Evolutionary conservation across 2,888 invertebrate genomes (phyloP), one percentile per base, ranked within the genome.

Genomic region (Torymus auratus): DNA sequence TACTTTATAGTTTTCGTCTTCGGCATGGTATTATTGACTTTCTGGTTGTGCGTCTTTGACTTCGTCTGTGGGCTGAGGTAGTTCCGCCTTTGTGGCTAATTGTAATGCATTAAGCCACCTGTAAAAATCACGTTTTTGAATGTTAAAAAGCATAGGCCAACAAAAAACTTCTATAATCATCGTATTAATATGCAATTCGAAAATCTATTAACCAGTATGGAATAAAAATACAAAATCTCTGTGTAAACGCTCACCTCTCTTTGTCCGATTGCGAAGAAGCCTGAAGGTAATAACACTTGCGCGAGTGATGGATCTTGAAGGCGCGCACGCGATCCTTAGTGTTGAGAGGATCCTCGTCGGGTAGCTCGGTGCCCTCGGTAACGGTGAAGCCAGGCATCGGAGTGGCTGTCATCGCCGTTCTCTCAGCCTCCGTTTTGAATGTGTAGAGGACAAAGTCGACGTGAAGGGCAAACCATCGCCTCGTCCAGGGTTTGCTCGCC

Each of bases 311-410:
- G 83, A 92, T 91, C 83, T 92, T 92, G 70, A 92, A 91, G 17
- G 91, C 88, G 80, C 91, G 88, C n/a, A 91, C 89, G 15, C 91
- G 89, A 83, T 91, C 92, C 56, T 89, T 89, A 0, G 83, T 76
- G 81, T 86, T 88, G 4, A 91, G 85, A 0, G 89, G 89, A 86
- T 91, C 91, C 15, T 90, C 89, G 13, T 89, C 89, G 4, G 87
- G 84, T 12, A 91, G 82, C 70, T 88, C 83, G 13, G 81, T 84
- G 65, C 89, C 91, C 78, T 91, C 89, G 28, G 91, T 90, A 10
- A 93, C 92, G 12, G 90, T 88, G 84, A 93, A 93, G 52, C 94
- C 94, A 7, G 93, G 93, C 87, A 94, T 90, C 0, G 93, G 93
- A n/a, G 93, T 92, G 0, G 93, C 93, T 0, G 93, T 92, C 85